Evolutionary conservation across 2,113 vertebrate genomes (phyloP), one percentile per base, ranked within the genome.

Genomic region (Myotis davidii): DNA sequence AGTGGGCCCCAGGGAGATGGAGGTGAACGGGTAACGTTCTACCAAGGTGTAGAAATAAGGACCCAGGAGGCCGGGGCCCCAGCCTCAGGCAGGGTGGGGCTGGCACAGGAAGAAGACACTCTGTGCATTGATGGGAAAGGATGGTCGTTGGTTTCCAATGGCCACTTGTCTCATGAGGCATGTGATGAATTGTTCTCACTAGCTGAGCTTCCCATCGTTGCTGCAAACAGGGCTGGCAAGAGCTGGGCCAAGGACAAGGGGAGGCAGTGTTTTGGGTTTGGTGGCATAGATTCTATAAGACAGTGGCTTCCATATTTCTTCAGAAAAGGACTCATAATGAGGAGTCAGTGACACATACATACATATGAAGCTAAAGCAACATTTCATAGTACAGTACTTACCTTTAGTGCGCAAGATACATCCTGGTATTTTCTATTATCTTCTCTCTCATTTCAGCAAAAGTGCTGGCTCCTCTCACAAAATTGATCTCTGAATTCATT

Each of bases 381-480:
- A 54, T 61, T 67, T 91, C 83, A 37, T 29, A 21, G 11, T 29
- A 11, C 9, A 48, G 9, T 39, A 21, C 12, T 90, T 42, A n/a
- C 4, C 34, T 77, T 84, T 65, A 52, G 25, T 65, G 27, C 6
- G 9, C 13, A 74, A 69, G n/a, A 37, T 45, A 16, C 20, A 14
- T 32, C 48, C 39, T 50, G 29, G 6, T 67, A 39, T 54, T 54
- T 84, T 45, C 74, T 64, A 1, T 45, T 27, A 3, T 74, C 6
- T 88, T 85, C 48, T 92, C 34, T 76, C 85, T 70, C 45, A 59
- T 39, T 56, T 76, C 56, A 87, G 56, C 50, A 76, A 65, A 89
- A 86, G n/a, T 37, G 5, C 37, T 72, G n/a, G 37, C 42, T 12
- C 20, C 25, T 54, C 67, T 83, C n/a, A 9, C 64, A 45, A 56